Conservation (phyloP, 2,113 vertebrate species). For the Sprattus sprattus region DNA sequence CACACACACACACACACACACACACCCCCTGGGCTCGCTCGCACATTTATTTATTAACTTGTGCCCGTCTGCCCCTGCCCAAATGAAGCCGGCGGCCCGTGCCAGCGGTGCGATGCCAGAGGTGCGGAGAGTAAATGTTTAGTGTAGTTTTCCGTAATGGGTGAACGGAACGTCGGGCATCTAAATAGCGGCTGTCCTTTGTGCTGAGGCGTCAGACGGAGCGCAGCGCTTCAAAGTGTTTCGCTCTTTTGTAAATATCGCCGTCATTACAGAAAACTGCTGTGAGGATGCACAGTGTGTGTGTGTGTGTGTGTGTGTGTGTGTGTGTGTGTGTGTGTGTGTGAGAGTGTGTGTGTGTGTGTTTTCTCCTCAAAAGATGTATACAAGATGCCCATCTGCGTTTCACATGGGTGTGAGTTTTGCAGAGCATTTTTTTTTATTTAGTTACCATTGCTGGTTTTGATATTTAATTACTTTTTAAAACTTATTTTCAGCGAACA, state of each 20-base stretch:
- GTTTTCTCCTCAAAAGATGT: background rate
- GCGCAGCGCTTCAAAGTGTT: background rate
- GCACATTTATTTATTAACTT: too few relatives aligned
- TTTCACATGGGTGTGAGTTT: too few relatives aligned
- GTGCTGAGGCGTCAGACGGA: background rate
- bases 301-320: too few relatives aligned
- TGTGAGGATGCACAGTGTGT: too few relatives aligned
- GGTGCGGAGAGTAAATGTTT: background rate
- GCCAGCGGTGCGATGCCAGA: background rate
- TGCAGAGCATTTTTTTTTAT: background rate
- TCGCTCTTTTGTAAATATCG: background rate
- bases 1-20: constrained; percentile 2
- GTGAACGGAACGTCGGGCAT: background rate
- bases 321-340: too few relatives aligned
- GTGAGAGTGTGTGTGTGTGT: too few relatives aligned
- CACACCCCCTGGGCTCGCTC: too few relatives aligned
- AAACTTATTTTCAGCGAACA: background rate
- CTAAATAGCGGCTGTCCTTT: background rate
- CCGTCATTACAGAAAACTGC: background rate
- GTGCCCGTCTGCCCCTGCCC: too few relatives aligned
- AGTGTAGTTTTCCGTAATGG: background rate
- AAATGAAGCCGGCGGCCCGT: background rate
- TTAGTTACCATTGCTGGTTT: background rate
- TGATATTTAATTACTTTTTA: background rate
- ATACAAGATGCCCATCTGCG: background rate